Percentiles rank a stretch among this genome's conserved stretches.
Evolutionary conservation across 1,140 invertebrate species (phyloP).

Genomic region (Drosophila nasuta): DNA sequence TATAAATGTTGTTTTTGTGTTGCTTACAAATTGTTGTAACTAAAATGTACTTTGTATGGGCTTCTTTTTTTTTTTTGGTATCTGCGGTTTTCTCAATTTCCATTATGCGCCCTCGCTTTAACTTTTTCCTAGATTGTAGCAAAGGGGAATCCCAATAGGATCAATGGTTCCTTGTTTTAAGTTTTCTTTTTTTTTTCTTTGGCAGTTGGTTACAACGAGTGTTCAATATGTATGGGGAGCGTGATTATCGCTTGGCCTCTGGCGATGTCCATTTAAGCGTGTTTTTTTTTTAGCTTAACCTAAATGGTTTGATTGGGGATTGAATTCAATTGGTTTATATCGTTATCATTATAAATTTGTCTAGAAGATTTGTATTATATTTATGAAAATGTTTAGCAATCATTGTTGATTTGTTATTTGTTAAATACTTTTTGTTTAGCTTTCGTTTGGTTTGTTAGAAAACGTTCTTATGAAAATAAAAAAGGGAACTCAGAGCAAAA

Average conservation of each 20-base stretch:
- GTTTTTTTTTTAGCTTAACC: slow-evolving; percentile 48
- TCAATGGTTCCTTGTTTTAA: slow-evolving; percentile 11
- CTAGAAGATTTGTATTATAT: slow-evolving; percentile 53
- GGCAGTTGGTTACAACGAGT: slow-evolving; percentile 75
- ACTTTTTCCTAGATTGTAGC: slow-evolving; percentile 22
- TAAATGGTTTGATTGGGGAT: slow-evolving; percentile 31
- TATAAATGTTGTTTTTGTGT: slow-evolving; percentile 59
- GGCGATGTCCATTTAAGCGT: slow-evolving; percentile 55
- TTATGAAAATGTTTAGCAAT: slow-evolving; percentile 44
- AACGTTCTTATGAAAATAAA: slow-evolving; percentile 69
- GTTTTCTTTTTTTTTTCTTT: slow-evolving; percentile 43
- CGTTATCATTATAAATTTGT: slow-evolving; percentile 58
- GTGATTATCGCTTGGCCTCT: slow-evolving; percentile 44
- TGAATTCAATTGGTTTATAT: slow-evolving; percentile 18
- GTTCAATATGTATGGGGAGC: slow-evolving; percentile 46
- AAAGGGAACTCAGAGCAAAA: slow-evolving; percentile 62
- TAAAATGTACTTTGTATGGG: slow-evolving; percentile 52
- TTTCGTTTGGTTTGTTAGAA: slow-evolving; percentile 47
- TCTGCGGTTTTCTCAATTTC: slow-evolving; percentile 19
- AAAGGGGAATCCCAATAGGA: neutral
- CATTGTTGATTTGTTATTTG: slow-evolving; percentile 33
- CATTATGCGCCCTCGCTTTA: neutral
- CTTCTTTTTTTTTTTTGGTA: neutral
- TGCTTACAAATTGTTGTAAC: slow-evolving; percentile 42
- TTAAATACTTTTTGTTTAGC: slow-evolving; percentile 50